These are phyloP conservation scores for Caretta caretta DNA, from an alignment of 2,113 vertebrate species.

Conservation along the genomic window DNA sequence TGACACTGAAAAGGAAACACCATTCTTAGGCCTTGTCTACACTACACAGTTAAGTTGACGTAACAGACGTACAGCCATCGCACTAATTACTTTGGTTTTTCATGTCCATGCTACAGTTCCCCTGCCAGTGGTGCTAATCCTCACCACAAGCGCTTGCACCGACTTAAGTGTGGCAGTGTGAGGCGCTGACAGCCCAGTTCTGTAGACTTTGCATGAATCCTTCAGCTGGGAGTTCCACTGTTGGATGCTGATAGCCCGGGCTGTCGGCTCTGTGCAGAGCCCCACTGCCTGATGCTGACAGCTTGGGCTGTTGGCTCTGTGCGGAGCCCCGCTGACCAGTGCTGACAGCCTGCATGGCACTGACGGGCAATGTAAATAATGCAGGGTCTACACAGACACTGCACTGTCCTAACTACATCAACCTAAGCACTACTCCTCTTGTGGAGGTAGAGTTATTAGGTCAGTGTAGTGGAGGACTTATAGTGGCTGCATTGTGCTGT, in stretches of 20 bases:
- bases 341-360: no score
- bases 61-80: background rate
- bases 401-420: background rate
- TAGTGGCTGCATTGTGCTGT: background rate
- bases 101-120: background rate
- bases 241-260: no score
- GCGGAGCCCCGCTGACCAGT: background rate
- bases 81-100: background rate
- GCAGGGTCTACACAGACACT: background rate
- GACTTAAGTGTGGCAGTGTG: background rate
- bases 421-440: background rate
- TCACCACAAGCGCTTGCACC: background rate
- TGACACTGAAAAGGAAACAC: background rate
- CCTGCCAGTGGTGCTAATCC: background rate
- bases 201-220: no score
- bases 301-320: rapidly evolving
- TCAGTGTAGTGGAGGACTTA: background rate
- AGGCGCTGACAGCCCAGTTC: no score
- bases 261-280: background rate
- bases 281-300: background rate
- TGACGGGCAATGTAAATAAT: background rate
- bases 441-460: background rate
- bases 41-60: background rate
- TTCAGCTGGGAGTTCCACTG: no score
- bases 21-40: background rate